These are phyloP conservation scores for Pseudeuparius sepicola DNA, from an alignment of 2,888 invertebrate species.

Conservation along the genomic window DNA sequence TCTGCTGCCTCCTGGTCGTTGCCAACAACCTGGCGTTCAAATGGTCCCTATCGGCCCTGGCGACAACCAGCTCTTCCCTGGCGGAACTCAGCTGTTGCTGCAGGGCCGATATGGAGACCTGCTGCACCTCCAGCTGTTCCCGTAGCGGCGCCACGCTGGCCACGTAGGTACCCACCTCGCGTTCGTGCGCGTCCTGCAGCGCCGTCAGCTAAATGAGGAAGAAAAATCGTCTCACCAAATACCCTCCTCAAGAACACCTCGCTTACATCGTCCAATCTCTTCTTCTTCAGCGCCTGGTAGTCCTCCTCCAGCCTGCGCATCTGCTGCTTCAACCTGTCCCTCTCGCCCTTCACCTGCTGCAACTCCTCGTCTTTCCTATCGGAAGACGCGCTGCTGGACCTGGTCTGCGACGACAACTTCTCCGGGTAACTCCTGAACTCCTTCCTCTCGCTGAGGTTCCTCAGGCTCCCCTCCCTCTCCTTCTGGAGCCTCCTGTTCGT, in stretches of 20 bases:
- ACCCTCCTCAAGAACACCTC: conserved; percentile 1
- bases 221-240: neutral
- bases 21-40: conserved; percentile 37
- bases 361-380: conserved; percentile 43
- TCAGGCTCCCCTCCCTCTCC: conserved; percentile 54
- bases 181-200: conserved; percentile 61
- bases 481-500: conserved; percentile 66
- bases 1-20: too few relatives aligned
- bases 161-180: conserved; percentile 58
- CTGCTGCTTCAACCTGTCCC: conserved; percentile 54
- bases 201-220: conserved; percentile 55
- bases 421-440: conserved; percentile 35
- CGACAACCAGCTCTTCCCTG: conserved; percentile 43
- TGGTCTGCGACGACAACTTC: conserved; percentile 34
- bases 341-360: conserved; percentile 43
- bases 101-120: conserved; percentile 44
- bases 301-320: conserved; percentile 53
- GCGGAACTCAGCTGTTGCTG: conserved; percentile 34
- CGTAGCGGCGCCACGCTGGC: conserved; percentile 48
- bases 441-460: conserved; percentile 36
- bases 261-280: conserved; percentile 72
- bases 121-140: conserved; percentile 50
- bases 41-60: conserved; percentile 47
- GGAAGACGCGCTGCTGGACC: conserved; percentile 36
- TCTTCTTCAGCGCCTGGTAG: conserved; percentile 63